Conservation (phyloP, 2,797 vertebrate genomes). For the Oryzias sinensis region DNA sequence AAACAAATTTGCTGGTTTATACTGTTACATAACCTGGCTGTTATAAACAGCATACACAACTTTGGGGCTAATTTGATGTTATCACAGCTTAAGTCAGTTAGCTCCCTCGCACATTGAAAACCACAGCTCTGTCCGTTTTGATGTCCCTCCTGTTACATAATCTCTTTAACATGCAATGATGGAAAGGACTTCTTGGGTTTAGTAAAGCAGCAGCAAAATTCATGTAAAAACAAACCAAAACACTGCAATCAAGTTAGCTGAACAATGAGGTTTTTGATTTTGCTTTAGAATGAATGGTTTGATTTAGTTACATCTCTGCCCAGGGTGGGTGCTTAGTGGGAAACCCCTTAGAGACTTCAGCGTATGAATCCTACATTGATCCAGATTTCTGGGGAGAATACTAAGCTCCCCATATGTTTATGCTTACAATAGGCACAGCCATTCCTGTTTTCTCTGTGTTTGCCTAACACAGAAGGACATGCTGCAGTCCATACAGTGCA, state of each 20-base stretch:
- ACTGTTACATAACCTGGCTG: slow-evolving; percentile 31
- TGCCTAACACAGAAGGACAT: slow-evolving; percentile 2
- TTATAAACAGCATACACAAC: slow-evolving; percentile 25
- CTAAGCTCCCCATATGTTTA: slow-evolving; percentile 58
- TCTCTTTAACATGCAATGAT: slow-evolving; percentile 46
- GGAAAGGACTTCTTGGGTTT: slow-evolving; percentile 39
- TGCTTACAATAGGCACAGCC: slow-evolving; percentile 63
- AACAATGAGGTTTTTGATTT: slow-evolving; percentile 76
- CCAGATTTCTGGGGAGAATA: slow-evolving; percentile 53
- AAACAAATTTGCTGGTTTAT: slow-evolving; percentile 5
- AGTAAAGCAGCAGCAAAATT: slow-evolving; percentile 31
- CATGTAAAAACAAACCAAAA: slow-evolving; percentile 41
- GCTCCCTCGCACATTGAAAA: slow-evolving; percentile 45
- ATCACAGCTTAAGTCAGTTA: slow-evolving; percentile 47
- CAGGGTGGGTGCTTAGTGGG: slow-evolving; percentile 67
- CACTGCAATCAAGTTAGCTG: slow-evolving; percentile 43
- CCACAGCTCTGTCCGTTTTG: slow-evolving; percentile 52
- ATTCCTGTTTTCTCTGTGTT: slow-evolving; percentile 4
- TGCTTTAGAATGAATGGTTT: slow-evolving; percentile 73
- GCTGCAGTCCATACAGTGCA: slow-evolving; percentile 14
- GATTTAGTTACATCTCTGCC: slow-evolving; percentile 67
- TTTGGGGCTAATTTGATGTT: slow-evolving; percentile 41
- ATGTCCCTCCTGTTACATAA: slow-evolving; percentile 59
- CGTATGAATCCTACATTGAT: slow-evolving; percentile 78
- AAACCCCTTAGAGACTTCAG: slow-evolving; percentile 66